Conservation (phyloP, 1,140 invertebrate genomes). For the Eulimnadia texana region DNA sequence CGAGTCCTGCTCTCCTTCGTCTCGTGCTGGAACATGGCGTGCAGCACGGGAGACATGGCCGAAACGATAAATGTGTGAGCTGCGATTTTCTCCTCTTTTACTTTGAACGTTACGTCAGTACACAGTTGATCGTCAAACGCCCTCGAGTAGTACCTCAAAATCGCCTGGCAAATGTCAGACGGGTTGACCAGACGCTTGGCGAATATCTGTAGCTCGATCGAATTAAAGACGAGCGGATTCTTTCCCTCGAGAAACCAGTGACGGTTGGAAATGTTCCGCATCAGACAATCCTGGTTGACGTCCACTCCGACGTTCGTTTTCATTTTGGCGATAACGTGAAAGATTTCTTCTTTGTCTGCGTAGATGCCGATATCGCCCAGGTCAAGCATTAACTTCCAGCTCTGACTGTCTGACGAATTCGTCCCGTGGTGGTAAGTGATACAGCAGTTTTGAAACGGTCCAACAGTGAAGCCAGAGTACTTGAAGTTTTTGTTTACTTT, state of each 20-base stretch:
- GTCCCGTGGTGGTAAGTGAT: not conserved
- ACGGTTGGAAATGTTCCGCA: not conserved
- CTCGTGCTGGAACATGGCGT: constrained; percentile 1
- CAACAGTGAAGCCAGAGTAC: not conserved
- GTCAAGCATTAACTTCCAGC: not conserved
- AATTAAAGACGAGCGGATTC: not conserved
- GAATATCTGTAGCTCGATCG: not conserved
- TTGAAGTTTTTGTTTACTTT: not conserved
- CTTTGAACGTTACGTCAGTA: not conserved
- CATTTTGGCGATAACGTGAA: not conserved
- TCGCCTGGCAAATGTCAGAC: not conserved
- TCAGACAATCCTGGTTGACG: not conserved
- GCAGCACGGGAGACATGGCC: not conserved
- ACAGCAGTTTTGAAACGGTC: not conserved
- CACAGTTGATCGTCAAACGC: not conserved
- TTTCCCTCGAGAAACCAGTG: not conserved
- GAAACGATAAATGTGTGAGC: not conserved
- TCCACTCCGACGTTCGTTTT: not conserved
- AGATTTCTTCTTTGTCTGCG: not conserved
- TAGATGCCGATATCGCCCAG: not conserved
- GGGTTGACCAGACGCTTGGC: not conserved
- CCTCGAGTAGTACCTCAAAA: not conserved
- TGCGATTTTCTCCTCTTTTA: not conserved
- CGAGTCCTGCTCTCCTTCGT: not conserved
- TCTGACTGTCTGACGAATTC: not conserved